Evolutionary conservation across 2,113 vertebrate species (phyloP), one percentile per base, ranked within the genome.

Genomic region (Felis chaus): DNA sequence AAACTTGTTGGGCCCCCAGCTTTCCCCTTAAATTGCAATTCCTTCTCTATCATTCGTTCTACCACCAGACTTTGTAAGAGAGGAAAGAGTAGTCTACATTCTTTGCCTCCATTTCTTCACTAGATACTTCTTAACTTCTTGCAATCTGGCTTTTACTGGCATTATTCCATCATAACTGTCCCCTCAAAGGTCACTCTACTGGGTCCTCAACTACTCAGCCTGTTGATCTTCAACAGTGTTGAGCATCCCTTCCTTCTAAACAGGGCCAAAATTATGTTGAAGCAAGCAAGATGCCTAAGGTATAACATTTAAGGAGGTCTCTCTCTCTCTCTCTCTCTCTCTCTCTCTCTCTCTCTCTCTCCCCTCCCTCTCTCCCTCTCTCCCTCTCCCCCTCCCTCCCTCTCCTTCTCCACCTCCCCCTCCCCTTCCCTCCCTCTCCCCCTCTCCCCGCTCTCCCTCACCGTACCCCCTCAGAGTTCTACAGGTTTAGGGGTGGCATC

Each of bases 31-130:
- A 74, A 25, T 31, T 50, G 12, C 8, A 80, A 50, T 73, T 65
- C 16, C 89, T 86, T 96, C 53, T 81, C 91, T 78, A 23, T 66
- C 50, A 68, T 95, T 71, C 41, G 15, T 63, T 92, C 94, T 15
- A 55, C 41, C 31, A 45, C 27, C 41, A 76, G 74, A 74, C 12
- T 90, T 92, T 13, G 57, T 50, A 27, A 81, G 13, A 87, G 4
- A 83, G n/a, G 33, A 84, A 13, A 89, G 4, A 83, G 25, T 66
- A 87, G 23, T 21, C 65, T 90, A 33, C 11, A 5, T 84, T 69
- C 71, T 76, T 63, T 88, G 55, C 41, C 29, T 91, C 27, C 19
- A 33, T 87, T 94, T 90, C 73, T 96, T 95, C 89, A 25, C 65
- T 76, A 31, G 23, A 31, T 80, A 25, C 4, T 55, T 12, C 41